phyloP scores from a whole-genome alignment of 2,113 vertebrate species.

The Barbus barbus region DNA sequence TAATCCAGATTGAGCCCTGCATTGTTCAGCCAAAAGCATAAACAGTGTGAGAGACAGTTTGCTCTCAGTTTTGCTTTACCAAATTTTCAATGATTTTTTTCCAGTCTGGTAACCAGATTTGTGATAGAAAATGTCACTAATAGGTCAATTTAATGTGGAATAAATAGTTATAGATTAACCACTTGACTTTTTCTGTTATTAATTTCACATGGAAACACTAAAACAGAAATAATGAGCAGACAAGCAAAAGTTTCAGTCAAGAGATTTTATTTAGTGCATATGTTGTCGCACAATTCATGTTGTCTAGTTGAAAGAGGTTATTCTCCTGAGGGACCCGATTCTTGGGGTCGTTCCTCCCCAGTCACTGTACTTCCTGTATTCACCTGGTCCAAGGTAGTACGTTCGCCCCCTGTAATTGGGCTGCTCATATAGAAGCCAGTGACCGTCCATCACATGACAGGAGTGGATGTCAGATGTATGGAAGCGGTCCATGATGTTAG shows the following conservation, averaged over 20 bases:
- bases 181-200: background rate
- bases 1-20: conserved; percentile 40
- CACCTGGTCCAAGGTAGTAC: conserved; percentile 75
- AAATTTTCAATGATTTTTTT: conserved; percentile 7
- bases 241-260: conserved; percentile 1
- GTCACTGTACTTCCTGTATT: conserved; percentile 74
- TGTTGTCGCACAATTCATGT: background rate
- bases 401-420: conserved; percentile 73
- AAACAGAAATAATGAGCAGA: background rate
- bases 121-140: background rate
- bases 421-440: conserved; percentile 79
- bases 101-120: conserved; percentile 8
- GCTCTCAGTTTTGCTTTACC: background rate
- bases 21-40: conserved; percentile 43
- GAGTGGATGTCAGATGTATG: conserved; percentile 73
- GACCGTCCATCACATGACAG: conserved; percentile 77
- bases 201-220: background rate
- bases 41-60: conserved; percentile 17
- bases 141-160: background rate
- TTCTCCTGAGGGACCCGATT: conserved; percentile 46
- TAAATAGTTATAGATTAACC: background rate
- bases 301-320: conserved; percentile 56
- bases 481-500: conserved; percentile 71
- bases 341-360: conserved; percentile 37
- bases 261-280: conserved; percentile 9